Conservation (phyloP, 2,888 invertebrate genomes). For the Perdita meconis region DNA sequence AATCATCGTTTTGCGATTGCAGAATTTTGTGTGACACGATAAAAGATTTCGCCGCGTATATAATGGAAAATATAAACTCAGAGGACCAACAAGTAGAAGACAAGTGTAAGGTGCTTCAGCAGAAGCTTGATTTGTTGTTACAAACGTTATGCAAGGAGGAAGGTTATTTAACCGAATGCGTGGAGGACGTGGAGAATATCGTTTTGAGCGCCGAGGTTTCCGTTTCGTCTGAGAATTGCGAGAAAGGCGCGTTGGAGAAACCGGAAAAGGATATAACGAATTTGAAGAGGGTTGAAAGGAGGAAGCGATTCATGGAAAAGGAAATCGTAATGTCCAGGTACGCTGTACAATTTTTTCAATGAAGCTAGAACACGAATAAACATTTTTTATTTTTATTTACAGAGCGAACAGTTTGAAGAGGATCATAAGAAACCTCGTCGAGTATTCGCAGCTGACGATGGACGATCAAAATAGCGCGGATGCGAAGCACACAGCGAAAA, state of each 20-base stretch:
- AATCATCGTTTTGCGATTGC: conserved; percentile 37
- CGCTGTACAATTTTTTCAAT: conserved; percentile 68
- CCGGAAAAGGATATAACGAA: conserved; percentile 86
- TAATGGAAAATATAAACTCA: conserved; percentile 86
- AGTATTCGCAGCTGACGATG: conserved; percentile 90
- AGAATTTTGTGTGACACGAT: conserved; percentile 91
- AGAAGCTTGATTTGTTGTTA: conserved; percentile 90
- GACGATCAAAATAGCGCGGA: conserved; percentile 85
- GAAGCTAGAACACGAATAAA: background rate
- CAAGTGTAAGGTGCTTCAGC: conserved; percentile 90
- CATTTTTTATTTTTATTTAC: conserved; percentile 79
- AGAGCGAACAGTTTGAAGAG: conserved; percentile 93
- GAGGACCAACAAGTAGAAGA: conserved; percentile 87
- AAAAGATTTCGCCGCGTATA: conserved; percentile 89
- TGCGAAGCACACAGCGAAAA: conserved; percentile 76
- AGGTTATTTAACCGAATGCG: conserved; percentile 74
- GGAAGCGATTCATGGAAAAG: conserved; percentile 85
- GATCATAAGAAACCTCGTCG: conserved; percentile 91
- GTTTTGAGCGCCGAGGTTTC: conserved; percentile 67
- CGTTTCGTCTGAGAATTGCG: conserved; percentile 72
- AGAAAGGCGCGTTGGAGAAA: conserved; percentile 85
- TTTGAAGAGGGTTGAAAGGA: conserved; percentile 80
- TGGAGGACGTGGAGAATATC: conserved; percentile 76
- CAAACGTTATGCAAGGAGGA: conserved; percentile 90
- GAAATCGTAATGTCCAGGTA: conserved; percentile 86